Evolutionary conservation across 1,140 invertebrate genomes (phyloP).

Genomic region (Lamellibrachia luymesi): DNA sequence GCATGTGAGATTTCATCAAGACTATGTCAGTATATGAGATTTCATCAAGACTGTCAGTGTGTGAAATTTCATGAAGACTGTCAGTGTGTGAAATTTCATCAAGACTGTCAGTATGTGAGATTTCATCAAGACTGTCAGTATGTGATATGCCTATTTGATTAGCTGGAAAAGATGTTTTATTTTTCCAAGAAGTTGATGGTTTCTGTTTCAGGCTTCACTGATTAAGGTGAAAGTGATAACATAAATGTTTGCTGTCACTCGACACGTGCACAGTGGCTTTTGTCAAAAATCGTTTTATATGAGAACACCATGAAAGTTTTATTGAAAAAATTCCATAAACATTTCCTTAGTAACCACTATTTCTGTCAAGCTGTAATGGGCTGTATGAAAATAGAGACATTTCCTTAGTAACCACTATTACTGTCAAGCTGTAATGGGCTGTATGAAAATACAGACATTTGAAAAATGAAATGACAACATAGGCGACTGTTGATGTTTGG

Average conservation of each 20-base stretch:
- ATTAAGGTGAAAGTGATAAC: background rate
- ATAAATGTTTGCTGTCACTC: background rate
- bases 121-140: too few relatives aligned
- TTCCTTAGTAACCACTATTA: too few relatives aligned
- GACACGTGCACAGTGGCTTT: background rate
- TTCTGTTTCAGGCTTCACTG: background rate
- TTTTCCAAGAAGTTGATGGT: background rate
- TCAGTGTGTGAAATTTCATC: too few relatives aligned
- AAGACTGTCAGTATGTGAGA: too few relatives aligned
- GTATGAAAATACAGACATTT: background rate
- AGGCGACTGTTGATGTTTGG: too few relatives aligned
- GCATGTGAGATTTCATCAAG: too few relatives aligned
- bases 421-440: too few relatives aligned
- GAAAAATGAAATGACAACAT: background rate
- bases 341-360: background rate
- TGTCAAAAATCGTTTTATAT: background rate
- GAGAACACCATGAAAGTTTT: background rate
- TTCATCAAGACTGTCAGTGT: too few relatives aligned
- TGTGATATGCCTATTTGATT: background rate
- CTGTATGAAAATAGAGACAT: background rate
- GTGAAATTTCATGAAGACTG: too few relatives aligned
- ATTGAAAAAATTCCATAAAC: background rate
- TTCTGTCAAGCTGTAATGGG: background rate
- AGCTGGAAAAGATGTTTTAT: background rate
- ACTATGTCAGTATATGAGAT: too few relatives aligned